Evolutionary conservation across 2,113 vertebrate genomes (phyloP).

Genomic region (Stigmatopora nigra): DNA sequence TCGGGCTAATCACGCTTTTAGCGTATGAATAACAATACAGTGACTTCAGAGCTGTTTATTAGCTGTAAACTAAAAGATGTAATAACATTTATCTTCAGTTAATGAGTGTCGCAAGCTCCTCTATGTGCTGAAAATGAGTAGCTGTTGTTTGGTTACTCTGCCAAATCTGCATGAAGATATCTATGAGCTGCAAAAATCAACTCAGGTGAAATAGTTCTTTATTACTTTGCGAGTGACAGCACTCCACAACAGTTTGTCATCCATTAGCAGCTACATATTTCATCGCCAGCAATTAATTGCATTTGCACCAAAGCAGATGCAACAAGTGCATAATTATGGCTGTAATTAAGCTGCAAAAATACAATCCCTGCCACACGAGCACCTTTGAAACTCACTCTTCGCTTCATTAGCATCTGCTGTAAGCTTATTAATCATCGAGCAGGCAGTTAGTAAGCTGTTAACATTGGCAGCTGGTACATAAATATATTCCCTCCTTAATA

Average conservation of each 20-base stretch:
- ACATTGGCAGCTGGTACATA: slow-evolving; percentile 95
- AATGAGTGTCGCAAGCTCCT: slow-evolving; percentile 38
- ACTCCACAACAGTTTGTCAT: slow-evolving; percentile 70
- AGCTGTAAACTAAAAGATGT: slow-evolving; percentile 43
- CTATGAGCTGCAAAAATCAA: not conserved
- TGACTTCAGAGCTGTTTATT: slow-evolving; percentile 61
- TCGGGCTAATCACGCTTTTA: slow-evolving; percentile 56
- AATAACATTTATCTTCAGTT: slow-evolving; percentile 38
- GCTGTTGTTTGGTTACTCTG: no score
- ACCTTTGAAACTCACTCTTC: slow-evolving; percentile 95
- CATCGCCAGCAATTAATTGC: slow-evolving; percentile 88
- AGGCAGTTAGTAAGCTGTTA: slow-evolving; percentile 99
- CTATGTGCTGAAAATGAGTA: slow-evolving; percentile 18
- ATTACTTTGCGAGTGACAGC: slow-evolving; percentile 52
- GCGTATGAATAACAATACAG: slow-evolving; percentile 38
- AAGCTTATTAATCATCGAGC: slow-evolving; percentile 99
- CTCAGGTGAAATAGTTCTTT: slow-evolving; percentile 26
- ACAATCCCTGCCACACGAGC: slow-evolving; percentile 82
- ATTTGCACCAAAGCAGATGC: slow-evolving; percentile 93
- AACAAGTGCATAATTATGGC: slow-evolving; percentile 98
- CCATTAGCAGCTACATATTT: slow-evolving; percentile 82
- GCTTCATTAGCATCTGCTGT: slow-evolving; percentile 98
- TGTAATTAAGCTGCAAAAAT: slow-evolving; percentile 93
- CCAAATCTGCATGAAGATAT: slow-evolving; percentile 17
- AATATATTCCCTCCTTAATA: slow-evolving; percentile 99